Percentiles rank a stretch among this genome's conserved stretches.
phyloP scores from a whole-genome alignment of 1,140 invertebrate genomes.

The Amyelois transitella region DNA sequence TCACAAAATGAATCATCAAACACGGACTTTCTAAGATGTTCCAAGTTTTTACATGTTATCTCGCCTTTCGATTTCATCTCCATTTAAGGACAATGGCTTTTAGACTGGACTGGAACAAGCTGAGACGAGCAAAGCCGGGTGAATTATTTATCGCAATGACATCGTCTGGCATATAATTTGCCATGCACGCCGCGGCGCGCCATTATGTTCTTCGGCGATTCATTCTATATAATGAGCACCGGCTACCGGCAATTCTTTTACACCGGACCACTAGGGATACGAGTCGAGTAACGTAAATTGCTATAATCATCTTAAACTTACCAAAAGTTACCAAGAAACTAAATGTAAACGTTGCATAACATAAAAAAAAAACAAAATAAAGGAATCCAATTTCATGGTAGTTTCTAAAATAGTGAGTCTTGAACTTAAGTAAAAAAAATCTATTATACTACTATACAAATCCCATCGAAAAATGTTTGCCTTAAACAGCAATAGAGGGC shows the following conservation, averaged over 20 bases:
- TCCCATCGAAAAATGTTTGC: neutral
- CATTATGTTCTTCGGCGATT: constrained; percentile 61
- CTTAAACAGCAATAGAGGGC: neutral
- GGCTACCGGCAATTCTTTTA: constrained; percentile 52
- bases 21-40: neutral
- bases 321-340: no score
- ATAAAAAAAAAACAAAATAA: no score
- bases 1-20: neutral
- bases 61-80: neutral
- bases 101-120: neutral
- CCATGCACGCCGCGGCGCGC: constrained; percentile 44
- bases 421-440: no score
- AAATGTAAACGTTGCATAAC: no score
- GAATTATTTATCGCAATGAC: constrained; percentile 67
- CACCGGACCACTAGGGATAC: constrained; percentile 9
- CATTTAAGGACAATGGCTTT: neutral
- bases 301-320: no score
- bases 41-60: neutral
- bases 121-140: constrained; percentile 10
- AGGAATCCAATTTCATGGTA: no score
- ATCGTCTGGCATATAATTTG: constrained; percentile 61
- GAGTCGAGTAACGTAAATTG: no score
- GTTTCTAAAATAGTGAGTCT: no score
- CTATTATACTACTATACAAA: no score
- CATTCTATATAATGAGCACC: constrained; percentile 61